Conservation (phyloP, 2,888 invertebrate species). For the Shargacucullia verbasci region DNA sequence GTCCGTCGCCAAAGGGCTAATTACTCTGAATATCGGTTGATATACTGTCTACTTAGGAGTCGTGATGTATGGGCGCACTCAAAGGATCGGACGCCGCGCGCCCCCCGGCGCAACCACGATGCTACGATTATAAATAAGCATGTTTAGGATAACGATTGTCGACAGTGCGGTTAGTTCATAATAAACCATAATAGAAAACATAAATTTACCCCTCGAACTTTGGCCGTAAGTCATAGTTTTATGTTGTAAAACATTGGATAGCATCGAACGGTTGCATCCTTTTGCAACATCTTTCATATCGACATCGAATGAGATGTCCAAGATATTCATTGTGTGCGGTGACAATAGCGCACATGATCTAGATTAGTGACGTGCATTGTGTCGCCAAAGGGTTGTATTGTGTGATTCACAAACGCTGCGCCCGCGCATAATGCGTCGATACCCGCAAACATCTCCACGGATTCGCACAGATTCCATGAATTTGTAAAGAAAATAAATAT, state of each 20-base stretch:
- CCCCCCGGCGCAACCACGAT: conserved; percentile 71
- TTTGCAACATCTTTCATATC: conserved; percentile 65
- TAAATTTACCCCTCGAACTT: conserved; percentile 41
- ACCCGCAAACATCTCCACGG: conserved; percentile 67
- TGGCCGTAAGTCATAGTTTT: conserved; percentile 6
- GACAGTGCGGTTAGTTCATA: conserved; percentile 63
- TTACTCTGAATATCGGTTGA: conserved; percentile 87
- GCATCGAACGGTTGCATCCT: conserved; percentile 37
- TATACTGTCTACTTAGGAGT: conserved; percentile 88
- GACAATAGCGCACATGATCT: conserved; percentile 76
- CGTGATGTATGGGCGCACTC: conserved; percentile 85
- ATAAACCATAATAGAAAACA: conserved; percentile 55
- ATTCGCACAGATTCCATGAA: conserved; percentile 69
- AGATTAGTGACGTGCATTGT: conserved; percentile 81
- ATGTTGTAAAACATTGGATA: conserved; percentile 33
- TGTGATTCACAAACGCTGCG: conserved; percentile 62
- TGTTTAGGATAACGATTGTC: conserved; percentile 85
- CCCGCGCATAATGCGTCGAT: conserved; percentile 63
- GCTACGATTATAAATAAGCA: conserved; percentile 85
- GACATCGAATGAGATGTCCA: conserved; percentile 75
- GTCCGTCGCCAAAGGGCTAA: conserved; percentile 88
- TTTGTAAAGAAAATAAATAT: conserved; percentile 75
- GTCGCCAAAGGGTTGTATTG: conserved; percentile 80
- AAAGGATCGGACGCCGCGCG: conserved; percentile 85
- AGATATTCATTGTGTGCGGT: conserved; percentile 43